Evolutionary conservation across 2,797 vertebrate genomes (phyloP).

Genomic region (Tympanoctomys barrerae): DNA sequence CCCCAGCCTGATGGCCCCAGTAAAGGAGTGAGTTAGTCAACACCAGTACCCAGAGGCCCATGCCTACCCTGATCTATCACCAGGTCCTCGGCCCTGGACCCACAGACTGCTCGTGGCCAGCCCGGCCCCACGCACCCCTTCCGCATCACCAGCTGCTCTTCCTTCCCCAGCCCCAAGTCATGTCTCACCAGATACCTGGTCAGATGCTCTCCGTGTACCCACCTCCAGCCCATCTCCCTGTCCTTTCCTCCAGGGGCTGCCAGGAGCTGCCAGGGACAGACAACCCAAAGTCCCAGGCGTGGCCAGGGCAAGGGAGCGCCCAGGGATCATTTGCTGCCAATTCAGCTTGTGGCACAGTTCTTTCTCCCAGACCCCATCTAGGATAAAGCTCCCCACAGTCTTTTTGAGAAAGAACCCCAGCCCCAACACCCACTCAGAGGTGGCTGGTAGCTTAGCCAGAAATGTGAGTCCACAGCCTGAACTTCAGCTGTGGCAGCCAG

Average conservation of each 20-base stretch:
- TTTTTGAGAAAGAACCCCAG: not conserved
- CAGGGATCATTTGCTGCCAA: not conserved
- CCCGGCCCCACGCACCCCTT: not conserved
- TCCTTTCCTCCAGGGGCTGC: not conserved
- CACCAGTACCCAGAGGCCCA: no score
- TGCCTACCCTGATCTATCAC: not conserved
- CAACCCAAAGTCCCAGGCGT: not conserved
- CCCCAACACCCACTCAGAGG: not conserved
- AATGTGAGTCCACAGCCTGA: not conserved
- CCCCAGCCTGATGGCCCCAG: not conserved
- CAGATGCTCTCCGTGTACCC: slow-evolving; percentile 12
- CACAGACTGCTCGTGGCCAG: not conserved
- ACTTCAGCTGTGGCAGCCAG: accelerated
- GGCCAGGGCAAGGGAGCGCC: not conserved
- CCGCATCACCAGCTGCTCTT: not conserved
- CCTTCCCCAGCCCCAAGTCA: not conserved
- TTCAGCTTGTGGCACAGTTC: not conserved
- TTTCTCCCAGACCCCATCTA: not conserved
- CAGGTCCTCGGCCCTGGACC: not conserved
- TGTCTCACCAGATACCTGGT: not conserved
- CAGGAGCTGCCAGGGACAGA: not conserved
- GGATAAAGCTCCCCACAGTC: not conserved
- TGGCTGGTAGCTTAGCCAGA: not conserved
- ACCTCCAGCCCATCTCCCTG: not conserved
- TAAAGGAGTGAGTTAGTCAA: not conserved